A percentile compares a stretch with the other conserved stretches of the same genome.
Conservation (phyloP, 2,888 invertebrate genomes). For the Drosophila testacea region DNA sequence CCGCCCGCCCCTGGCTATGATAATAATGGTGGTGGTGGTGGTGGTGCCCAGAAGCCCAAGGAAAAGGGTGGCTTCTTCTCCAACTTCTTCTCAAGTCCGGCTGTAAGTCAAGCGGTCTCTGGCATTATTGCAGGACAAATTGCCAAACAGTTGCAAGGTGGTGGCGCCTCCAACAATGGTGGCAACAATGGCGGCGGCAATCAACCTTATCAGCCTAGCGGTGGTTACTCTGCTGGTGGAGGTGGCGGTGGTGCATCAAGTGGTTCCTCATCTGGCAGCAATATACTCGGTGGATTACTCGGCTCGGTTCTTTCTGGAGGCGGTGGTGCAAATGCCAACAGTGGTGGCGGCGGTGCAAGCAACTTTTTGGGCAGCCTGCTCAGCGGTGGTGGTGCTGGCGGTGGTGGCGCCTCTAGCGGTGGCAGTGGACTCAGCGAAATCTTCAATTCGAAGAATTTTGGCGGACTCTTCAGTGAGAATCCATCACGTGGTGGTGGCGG, state of each 20-base stretch:
- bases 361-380: slow-evolving; percentile 72
- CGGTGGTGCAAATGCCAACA: slow-evolving; percentile 55
- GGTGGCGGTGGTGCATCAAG: slow-evolving; percentile 51
- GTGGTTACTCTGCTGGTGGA: slow-evolving; percentile 72
- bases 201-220: slow-evolving; percentile 66
- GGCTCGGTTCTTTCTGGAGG: slow-evolving; percentile 77
- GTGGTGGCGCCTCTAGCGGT: slow-evolving; percentile 44
- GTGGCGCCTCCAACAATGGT: slow-evolving; percentile 43
- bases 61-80: slow-evolving; percentile 83
- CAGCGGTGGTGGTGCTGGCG: slow-evolving; percentile 56
- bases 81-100: slow-evolving; percentile 83
- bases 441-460: slow-evolving; percentile 82
- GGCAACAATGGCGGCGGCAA: slow-evolving; percentile 54
- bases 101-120: slow-evolving; percentile 83
- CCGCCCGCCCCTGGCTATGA: slow-evolving; percentile 82
- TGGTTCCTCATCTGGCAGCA: slow-evolving; percentile 62
- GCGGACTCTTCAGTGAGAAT: slow-evolving; percentile 85
- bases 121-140: slow-evolving; percentile 85
- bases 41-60: slow-evolving; percentile 75
- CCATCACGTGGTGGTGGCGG: slow-evolving; percentile 57
- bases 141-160: slow-evolving; percentile 82
- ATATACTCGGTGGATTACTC: slow-evolving; percentile 78
- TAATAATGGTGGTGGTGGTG: slow-evolving; percentile 58
- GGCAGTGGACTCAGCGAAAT: slow-evolving; percentile 79
- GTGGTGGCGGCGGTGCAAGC: slow-evolving; percentile 60